A percentile compares a stretch with the other conserved stretches of the same genome.
Conservation (phyloP, 1,140 invertebrate species). For the Tenebrio molitor region DNA sequence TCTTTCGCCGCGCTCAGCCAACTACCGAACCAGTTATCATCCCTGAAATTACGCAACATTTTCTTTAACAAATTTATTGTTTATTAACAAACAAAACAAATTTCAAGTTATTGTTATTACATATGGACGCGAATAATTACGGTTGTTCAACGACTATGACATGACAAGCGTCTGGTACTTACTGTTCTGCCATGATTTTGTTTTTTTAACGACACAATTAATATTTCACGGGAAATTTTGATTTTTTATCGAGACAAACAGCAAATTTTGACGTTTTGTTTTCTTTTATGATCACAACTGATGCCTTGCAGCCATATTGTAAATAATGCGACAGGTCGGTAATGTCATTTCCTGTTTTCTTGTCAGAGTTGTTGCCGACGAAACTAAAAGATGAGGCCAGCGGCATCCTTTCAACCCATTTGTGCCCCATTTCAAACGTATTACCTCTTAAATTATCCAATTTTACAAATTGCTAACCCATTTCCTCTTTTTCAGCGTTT, state of each 20-base stretch:
- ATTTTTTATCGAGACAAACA: slow-evolving; percentile 34
- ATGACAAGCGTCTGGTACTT: slow-evolving; percentile 39
- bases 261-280: slow-evolving; percentile 37
- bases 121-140: slow-evolving; percentile 19
- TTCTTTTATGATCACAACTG: slow-evolving; percentile 27
- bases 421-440: no score
- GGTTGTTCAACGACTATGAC: slow-evolving; percentile 25
- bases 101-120: slow-evolving; percentile 10
- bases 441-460: no score
- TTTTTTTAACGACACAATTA: slow-evolving; percentile 7
- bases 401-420: no score
- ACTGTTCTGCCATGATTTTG: slow-evolving; percentile 42
- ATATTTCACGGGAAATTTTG: slow-evolving; percentile 43
- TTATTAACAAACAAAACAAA: slow-evolving; percentile 22
- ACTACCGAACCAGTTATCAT: slow-evolving; percentile 63
- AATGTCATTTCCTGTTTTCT: not conserved
- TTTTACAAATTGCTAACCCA: no score
- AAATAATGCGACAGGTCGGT: slow-evolving; percentile 5
- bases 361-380: not conserved
- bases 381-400: not conserved
- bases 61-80: not conserved
- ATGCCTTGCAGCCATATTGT: slow-evolving; percentile 12
- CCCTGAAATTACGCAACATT: slow-evolving; percentile 42
- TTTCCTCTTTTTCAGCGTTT: no score
- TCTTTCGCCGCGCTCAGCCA: slow-evolving; percentile 65